Base-by-base conservation (phyloP, 2,888 invertebrate species). In the Protodeltote pygarga region DNA sequence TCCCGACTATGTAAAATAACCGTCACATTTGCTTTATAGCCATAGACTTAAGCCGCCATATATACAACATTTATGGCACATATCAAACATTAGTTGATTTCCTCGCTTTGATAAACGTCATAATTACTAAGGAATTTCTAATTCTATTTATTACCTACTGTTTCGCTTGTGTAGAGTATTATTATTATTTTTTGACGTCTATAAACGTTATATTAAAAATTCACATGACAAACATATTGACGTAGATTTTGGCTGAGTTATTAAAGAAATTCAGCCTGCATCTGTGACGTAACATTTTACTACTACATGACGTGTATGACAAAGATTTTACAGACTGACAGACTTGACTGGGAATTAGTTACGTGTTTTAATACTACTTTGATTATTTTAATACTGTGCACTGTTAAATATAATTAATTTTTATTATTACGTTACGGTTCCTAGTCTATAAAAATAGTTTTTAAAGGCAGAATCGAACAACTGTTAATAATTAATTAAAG, bases 361-460 rank as follows among this genome's bases (percentile, higher is more conserved):
- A 9, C 0, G 3, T 14, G 9, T 29, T 29, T 31, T 20, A 31
- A n/a, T n/a, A n/a, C n/a, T n/a, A n/a, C n/a, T n/a, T n/a, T n/a
- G n/a, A n/a, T n/a, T n/a, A n/a, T n/a, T 10, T 2, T n/a, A 10
- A 47, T 29, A 34, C 23, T 25, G 24, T 50, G 34, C 25, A 50
- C 32, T 4, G 14, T 27, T 28, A 27, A 32, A 29, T n/a, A 23
- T 9, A n/a, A 11, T 24, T n/a, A 24, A 20, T 38, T 29, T 24
- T 11, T 46, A 28, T 10, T 17, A 33, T 34, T 19, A 37, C n/a
- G n/a, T 19, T 19, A 24, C 10, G 13, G 10, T 41, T 23, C 27
- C 23, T 59, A 51, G 35, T 60, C 35, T 24, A 16, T 35, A 28
- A 24, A 33, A 21, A 17, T 32, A 31, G 31, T 35, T 39, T 41